A percentile compares a stretch with the other conserved stretches of the same genome.
phyloP scores from a whole-genome alignment of 2,797 vertebrate genomes.

The Spinibarbus caldwelli region DNA sequence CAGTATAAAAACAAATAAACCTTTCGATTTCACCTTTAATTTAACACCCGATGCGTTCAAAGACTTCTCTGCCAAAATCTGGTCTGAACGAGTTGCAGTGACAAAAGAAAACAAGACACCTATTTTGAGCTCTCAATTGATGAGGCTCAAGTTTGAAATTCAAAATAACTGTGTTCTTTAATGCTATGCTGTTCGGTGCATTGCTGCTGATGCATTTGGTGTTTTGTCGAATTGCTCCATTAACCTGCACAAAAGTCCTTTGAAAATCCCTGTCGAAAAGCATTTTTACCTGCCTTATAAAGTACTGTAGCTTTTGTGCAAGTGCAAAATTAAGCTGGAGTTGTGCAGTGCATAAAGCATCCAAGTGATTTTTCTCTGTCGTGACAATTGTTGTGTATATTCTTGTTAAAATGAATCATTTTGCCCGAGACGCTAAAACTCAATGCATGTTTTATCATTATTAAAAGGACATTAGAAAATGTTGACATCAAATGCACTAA shows the following conservation, averaged over 20 bases:
- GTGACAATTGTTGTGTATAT: not conserved
- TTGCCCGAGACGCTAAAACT: not conserved
- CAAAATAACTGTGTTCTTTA: slow-evolving; percentile 39
- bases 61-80: not conserved
- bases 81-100: slow-evolving; percentile 11
- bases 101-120: slow-evolving; percentile 32
- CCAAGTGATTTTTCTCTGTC: slow-evolving; percentile 4
- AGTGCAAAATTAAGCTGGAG: not conserved
- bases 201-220: slow-evolving; percentile 16
- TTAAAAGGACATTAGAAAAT: not conserved
- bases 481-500: not conserved
- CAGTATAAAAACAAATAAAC: slow-evolving; percentile 8
- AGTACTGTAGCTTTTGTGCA: not conserved
- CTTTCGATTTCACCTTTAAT: slow-evolving; percentile 41
- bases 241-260: slow-evolving; percentile 40
- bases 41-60: slow-evolving; percentile 15
- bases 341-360: not conserved
- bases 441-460: not conserved
- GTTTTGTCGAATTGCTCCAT: slow-evolving; percentile 29
- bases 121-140: not conserved
- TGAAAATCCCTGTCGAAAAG: slow-evolving; percentile 11
- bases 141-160: slow-evolving; percentile 3
- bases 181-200: not conserved
- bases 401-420: slow-evolving; percentile 10
- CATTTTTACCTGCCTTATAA: slow-evolving; percentile 18